These are phyloP conservation scores for Stenchaetothrips biformis DNA, from an alignment of 2,888 invertebrate species.

Conservation along the genomic window DNA sequence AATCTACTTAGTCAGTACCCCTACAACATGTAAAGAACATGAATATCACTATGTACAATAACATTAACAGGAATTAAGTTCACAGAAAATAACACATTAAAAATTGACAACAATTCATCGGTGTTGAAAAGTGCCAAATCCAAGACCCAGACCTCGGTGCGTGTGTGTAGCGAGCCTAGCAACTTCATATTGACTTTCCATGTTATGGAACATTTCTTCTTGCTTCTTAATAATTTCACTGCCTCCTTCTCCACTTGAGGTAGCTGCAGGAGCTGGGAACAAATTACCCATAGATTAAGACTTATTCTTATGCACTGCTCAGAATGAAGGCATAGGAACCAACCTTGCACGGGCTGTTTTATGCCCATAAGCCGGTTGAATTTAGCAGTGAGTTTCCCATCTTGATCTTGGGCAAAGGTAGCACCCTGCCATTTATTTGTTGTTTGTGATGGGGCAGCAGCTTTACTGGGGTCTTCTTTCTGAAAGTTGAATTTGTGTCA, in stretches of 20 bases:
- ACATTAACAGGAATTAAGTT: background rate
- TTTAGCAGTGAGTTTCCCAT: constrained; percentile 88
- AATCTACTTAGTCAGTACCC: no score
- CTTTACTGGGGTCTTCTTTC: background rate
- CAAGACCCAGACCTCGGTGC: constrained; percentile 81
- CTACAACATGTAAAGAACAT: no score
- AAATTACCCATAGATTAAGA: background rate
- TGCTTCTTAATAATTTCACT: constrained; percentile 45
- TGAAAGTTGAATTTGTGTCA: background rate
- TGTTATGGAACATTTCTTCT: constrained; percentile 83
- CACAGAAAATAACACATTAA: background rate
- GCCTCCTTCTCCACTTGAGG: constrained; percentile 34
- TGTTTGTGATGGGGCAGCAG: background rate
- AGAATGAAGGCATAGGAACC: background rate
- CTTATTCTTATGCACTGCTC: constrained; percentile 11
- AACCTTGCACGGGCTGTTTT: constrained; percentile 51
- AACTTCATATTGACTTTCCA: constrained; percentile 96
- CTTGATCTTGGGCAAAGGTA: constrained; percentile 83
- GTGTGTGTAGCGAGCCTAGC: constrained; percentile 94
- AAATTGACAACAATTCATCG: constrained; percentile 26
- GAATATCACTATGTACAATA: no score
- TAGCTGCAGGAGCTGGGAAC: constrained; percentile 20
- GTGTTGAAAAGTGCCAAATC: constrained; percentile 55
- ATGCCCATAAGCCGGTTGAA: constrained; percentile 97
- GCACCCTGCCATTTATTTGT: constrained; percentile 68